Base-by-base conservation (phyloP, 2,113 vertebrate species). In the Tricholaema leucomelas region DNA sequence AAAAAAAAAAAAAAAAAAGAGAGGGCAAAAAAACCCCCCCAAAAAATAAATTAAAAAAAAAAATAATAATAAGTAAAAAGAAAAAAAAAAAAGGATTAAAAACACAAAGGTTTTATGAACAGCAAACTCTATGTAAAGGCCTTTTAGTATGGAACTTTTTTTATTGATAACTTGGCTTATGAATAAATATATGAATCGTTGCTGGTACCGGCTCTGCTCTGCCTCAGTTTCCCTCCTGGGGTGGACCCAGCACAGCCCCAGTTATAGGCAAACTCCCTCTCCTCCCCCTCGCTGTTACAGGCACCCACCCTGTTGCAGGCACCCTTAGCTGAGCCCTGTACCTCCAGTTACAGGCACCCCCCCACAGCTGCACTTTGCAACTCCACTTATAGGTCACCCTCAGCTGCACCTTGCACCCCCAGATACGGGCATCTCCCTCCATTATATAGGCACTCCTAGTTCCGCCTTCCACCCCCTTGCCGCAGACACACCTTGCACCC, bases 131-230 rank as follows among this genome's bases (percentile, higher is more conserved):
- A 97, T 97, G 98, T 98, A 98, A 98, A 98, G 97, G 95, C 98
- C 96, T 97, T 98, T 98, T 97, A 98, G 97, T 98, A 98, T 98
- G 95, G 97, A 98, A 94, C 97, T 98, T 98, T 95, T 95, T 98
- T 98, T 98, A 98, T 98, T 96, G 96, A 97, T 96, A 97, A 97
- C 96, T 97, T 97, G 91, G 97, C 97, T 97, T 97, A 97, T 97
- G 94, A 98, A 98, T 98, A 98, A 98, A 98, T 97, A 97, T 98
- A 97, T 97, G 94, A 97, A 96, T 96, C 92, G 92, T 63, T 63
- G 59, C 33, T 36, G 23, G 33, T 16, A 23, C 59, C 8, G 33
- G 35, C 24, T 63, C 35, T 28, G 35, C 48, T 54, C 73, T 50
- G 76, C 88, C 73, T 83, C 88, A 3, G 44, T 27, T 60, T 63